Evolutionary conservation across 2,888 invertebrate genomes (phyloP).

Genomic region (Pterostichus niger): DNA sequence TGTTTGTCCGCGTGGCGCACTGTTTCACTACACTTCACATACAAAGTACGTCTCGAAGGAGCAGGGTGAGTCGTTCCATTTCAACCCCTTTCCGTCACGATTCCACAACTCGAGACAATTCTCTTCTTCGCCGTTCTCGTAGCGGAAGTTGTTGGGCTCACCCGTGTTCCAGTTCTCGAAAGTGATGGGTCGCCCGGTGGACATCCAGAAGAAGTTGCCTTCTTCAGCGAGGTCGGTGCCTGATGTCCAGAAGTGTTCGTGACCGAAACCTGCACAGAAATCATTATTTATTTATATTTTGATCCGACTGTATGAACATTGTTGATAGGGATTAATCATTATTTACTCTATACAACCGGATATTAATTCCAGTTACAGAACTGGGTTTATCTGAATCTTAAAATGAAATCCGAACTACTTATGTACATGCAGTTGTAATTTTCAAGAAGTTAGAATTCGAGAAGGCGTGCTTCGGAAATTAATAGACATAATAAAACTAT

Average conservation of each 20-base stretch:
- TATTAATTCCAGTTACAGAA: no score
- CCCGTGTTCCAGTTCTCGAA: conserved; percentile 97
- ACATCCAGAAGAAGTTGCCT: conserved; percentile 96
- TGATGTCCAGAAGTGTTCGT: conserved; percentile 96
- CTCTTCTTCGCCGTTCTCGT: conserved; percentile 95
- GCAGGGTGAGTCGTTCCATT: conserved; percentile 96
- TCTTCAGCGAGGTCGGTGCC: conserved; percentile 95
- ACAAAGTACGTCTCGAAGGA: conserved; percentile 96
- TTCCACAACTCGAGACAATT: conserved; percentile 95
- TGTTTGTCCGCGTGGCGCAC: conserved; percentile 7
- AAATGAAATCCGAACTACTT: no score
- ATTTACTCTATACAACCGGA: no score
- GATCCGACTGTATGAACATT: no score
- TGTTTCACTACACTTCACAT: conserved; percentile 86
- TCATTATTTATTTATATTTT: not conserved
- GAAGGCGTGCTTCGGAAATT: no score
- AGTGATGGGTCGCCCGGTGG: conserved; percentile 91
- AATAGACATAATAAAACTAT: no score
- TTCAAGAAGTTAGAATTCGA: no score
- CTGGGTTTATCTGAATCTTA: no score
- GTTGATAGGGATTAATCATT: no score
- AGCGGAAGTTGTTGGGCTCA: conserved; percentile 95
- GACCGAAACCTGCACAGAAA: conserved; percentile 85
- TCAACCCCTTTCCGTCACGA: conserved; percentile 93
- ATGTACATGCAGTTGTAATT: no score